A percentile compares a stretch with the other conserved stretches of the same genome.
Evolutionary conservation across 2,113 vertebrate species (phyloP).

Genomic region (Xyliphius kryptos): DNA sequence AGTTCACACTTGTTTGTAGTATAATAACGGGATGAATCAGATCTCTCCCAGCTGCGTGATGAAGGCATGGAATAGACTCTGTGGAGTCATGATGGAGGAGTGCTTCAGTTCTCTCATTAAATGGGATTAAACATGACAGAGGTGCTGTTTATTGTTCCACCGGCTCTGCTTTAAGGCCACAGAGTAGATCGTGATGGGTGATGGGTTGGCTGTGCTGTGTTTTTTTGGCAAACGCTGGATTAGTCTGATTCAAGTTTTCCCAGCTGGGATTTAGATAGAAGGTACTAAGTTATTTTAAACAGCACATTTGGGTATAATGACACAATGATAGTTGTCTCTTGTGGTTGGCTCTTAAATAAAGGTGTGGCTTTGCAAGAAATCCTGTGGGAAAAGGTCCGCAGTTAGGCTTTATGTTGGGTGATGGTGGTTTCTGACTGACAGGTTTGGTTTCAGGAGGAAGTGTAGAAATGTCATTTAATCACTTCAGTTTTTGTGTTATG

Average conservation of each 20-base stretch:
- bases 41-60: not conserved
- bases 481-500: not conserved
- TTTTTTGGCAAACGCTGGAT: constrained; percentile 48
- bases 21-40: not conserved
- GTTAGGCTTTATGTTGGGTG: constrained; percentile 22
- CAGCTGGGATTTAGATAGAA: not conserved
- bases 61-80: constrained; percentile 10
- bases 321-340: not conserved
- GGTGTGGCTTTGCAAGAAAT: not conserved
- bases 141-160: constrained; percentile 39
- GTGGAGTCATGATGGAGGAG: constrained; percentile 24
- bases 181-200: constrained; percentile 1
- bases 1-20: constrained; percentile 1
- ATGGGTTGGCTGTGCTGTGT: constrained; percentile 15
- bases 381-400: constrained; percentile 23
- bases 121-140: constrained; percentile 40
- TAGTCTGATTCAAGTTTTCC: constrained; percentile 34
- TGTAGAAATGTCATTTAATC: constrained; percentile 5
- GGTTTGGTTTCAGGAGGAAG: constrained; percentile 48
- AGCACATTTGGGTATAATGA: not conserved
- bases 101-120: constrained; percentile 40
- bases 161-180: constrained; percentile 40
- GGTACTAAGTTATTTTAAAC: not conserved
- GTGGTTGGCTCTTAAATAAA: not conserved
- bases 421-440: constrained; percentile 51